Conservation (phyloP, 2,797 vertebrate species). For the Melanotaenia trifasciata region DNA sequence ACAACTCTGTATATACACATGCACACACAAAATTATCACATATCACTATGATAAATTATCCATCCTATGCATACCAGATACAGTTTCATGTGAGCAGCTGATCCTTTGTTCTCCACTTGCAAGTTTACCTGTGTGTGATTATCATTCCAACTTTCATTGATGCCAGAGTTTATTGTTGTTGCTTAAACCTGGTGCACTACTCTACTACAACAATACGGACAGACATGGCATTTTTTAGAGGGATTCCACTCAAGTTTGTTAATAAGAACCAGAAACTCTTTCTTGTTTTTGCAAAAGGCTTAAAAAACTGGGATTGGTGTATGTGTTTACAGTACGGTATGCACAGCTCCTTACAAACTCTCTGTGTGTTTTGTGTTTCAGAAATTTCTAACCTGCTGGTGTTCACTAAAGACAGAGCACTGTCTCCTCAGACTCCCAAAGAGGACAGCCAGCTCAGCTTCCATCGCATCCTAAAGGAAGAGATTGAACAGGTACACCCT, state of each 20-base stretch:
- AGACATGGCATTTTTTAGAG: background rate
- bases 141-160: conserved; percentile 7
- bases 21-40: conserved; percentile 30
- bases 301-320: background rate
- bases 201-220: background rate
- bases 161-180: background rate
- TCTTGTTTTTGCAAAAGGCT: background rate
- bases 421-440: conserved; percentile 73
- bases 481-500: conserved; percentile 87
- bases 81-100: background rate
- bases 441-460: conserved; percentile 92
- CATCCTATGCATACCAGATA: conserved; percentile 23
- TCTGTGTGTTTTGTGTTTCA: conserved; percentile 68
- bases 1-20: conserved; percentile 31
- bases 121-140: background rate
- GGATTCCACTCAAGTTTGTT: background rate
- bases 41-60: conserved; percentile 27
- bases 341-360: background rate
- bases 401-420: conserved; percentile 89
- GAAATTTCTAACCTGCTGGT: conserved; percentile 97
- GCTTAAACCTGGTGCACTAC: background rate
- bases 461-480: conserved; percentile 93
- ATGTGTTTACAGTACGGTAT: background rate
- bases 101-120: background rate
- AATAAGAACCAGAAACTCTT: background rate